phyloP scores from a whole-genome alignment of 2,797 vertebrate species.

The Australoheros facetus region DNA sequence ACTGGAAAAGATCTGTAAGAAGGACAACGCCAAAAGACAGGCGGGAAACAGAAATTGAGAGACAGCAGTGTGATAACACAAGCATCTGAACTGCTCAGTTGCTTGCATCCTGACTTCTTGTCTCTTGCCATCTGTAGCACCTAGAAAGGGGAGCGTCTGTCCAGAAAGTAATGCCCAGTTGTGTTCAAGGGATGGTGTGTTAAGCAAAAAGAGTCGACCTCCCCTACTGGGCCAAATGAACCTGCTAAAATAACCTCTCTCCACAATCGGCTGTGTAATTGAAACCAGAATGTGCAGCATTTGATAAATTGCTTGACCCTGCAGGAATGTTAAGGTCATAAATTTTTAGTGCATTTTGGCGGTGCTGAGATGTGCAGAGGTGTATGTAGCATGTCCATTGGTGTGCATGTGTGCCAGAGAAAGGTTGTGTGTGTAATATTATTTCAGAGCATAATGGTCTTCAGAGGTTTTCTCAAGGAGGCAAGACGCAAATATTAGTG shows the following conservation, averaged over 20 bases:
- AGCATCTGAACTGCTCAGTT: constrained; percentile 58
- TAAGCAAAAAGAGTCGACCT: constrained; percentile 88
- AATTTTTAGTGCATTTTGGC: constrained; percentile 92
- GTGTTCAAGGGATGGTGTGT: constrained; percentile 85
- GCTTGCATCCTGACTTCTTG: constrained; percentile 39
- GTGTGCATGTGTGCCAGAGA: constrained; percentile 45
- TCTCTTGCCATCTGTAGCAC: constrained; percentile 58
- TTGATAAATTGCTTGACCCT: constrained; percentile 99
- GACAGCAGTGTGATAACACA: constrained; percentile 65
- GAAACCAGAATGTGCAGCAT: constrained; percentile 99
- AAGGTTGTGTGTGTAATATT: constrained; percentile 42
- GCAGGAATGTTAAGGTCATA: constrained; percentile 97
- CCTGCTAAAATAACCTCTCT: constrained; percentile 98
- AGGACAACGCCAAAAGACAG: constrained; percentile 31
- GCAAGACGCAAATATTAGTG: background rate
- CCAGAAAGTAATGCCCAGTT: constrained; percentile 83
- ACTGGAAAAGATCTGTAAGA: constrained; percentile 30
- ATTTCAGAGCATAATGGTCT: constrained; percentile 77
- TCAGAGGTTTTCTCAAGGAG: constrained; percentile 69
- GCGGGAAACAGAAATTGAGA: constrained; percentile 49
- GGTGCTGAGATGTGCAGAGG: constrained; percentile 72
- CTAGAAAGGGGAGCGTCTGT: constrained; percentile 46
- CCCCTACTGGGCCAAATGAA: constrained; percentile 98
- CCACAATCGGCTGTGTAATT: constrained; percentile 97
- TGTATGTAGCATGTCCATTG: constrained; percentile 51